phyloP scores from a whole-genome alignment of 2,888 invertebrate species.

The Augochlorella aurata region DNA sequence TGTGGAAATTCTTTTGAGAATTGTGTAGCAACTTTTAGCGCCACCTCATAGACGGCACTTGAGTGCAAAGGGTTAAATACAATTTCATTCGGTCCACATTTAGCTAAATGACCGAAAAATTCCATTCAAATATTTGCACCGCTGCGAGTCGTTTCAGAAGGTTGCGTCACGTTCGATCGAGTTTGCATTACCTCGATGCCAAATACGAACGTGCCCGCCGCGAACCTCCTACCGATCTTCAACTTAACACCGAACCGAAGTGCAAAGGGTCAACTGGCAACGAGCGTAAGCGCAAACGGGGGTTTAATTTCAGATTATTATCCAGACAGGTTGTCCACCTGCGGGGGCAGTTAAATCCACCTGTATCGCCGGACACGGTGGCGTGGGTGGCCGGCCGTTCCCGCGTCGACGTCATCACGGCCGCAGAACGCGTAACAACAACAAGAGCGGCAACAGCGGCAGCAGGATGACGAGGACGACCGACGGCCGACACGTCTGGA shows the following conservation, averaged over 20 bases:
- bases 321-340: slow-evolving; percentile 10
- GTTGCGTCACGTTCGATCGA: too few species aligned
- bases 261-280: background rate
- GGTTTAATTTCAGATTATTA: background rate
- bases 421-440: slow-evolving; percentile 14
- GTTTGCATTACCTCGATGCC: too few species aligned
- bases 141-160: too few species aligned
- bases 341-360: slow-evolving; percentile 69
- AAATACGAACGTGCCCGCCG: too few species aligned
- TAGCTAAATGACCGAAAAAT: too few species aligned
- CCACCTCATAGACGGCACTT: too few species aligned
- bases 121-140: too few species aligned
- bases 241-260: background rate
- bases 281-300: background rate
- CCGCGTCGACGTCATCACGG: slow-evolving; percentile 1
- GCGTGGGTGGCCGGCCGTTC: background rate
- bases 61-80: too few species aligned
- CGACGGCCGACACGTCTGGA: slow-evolving; percentile 35
- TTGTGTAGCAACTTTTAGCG: too few species aligned
- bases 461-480: slow-evolving; percentile 40
- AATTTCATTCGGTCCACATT: too few species aligned
- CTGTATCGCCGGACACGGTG: slow-evolving; percentile 55
- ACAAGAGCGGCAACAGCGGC: slow-evolving; percentile 19
- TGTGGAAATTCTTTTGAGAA: too few species aligned
- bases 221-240: background rate